Evolutionary conservation across 2,113 vertebrate genomes (phyloP), one percentile per base, ranked within the genome.

Genomic region (Antigone vipio): DNA sequence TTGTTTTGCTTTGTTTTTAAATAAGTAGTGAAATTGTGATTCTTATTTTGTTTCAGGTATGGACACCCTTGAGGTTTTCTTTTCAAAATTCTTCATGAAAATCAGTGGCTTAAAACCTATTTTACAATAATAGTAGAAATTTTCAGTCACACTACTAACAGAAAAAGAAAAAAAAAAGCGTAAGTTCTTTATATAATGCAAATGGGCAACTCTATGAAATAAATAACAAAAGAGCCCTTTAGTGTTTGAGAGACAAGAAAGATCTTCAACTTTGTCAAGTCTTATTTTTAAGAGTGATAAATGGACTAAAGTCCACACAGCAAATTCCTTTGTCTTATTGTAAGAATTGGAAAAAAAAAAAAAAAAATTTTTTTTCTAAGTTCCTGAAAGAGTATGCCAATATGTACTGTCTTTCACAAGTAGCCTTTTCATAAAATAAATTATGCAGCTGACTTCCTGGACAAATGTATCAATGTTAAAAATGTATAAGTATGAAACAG

Each of bases 381-480:
- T 44, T 91, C 10, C 53, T 68, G 21, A 56, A 80, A 72, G 26
- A 78, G 14, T 75, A 67, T 27, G 73, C n/a, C 45, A 44, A 19
- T 42, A 45, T 0, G 4, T 52, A 29, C 30, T 22, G 42, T 49
- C 55, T 91, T 87, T 92, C 63, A 87, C 34, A 92, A 69, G 50
- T 24, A 91, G 72, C 35, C 53, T 83, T 92, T 86, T 60, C 29
- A 72, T 88, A 79, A 68, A 83, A 92, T 71, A 68, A 91, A 94
- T 92, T 86, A 95, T 69, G 72, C 68, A 91, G 26, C 58, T 82
- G 44, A 92, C 32, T 92, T 89, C 38, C 71, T 64, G 35, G 26
- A 83, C 72, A 95, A 96, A 88, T 64, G 40, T 72, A 92, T 92
- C 75, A 83, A 83, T 56, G 68, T 94, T 96, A 91, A 95, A 97